phyloP scores from a whole-genome alignment of 2,113 vertebrate species.

The Cisticola juncidis region DNA sequence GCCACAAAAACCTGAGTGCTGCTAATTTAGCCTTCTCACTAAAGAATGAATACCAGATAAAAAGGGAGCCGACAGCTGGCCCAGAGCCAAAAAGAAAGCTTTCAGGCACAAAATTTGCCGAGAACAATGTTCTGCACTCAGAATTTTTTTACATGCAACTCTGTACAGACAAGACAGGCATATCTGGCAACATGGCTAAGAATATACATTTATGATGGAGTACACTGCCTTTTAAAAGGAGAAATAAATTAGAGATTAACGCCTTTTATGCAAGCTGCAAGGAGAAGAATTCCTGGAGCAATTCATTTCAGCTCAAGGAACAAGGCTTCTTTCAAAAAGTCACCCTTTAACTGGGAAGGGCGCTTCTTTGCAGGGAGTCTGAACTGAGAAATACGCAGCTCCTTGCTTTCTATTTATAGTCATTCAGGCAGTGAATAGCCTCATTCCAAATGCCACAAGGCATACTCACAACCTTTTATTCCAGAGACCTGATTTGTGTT shows the following conservation, averaged over 20 bases:
- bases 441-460: constrained; percentile 80
- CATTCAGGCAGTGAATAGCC: constrained; percentile 81
- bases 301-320: constrained; percentile 67
- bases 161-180: neutral
- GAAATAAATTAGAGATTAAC: constrained; percentile 62
- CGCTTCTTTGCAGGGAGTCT: constrained; percentile 58
- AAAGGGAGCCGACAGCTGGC: constrained; percentile 71
- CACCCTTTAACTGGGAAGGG: constrained; percentile 66
- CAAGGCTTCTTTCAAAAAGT: constrained; percentile 72
- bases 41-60: constrained; percentile 69
- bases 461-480: constrained; percentile 75
- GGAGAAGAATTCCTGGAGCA: constrained; percentile 48
- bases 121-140: constrained; percentile 23
- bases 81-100: constrained; percentile 62
- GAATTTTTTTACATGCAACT: neutral
- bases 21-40: constrained; percentile 70
- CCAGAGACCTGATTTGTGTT: constrained; percentile 74
- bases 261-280: constrained; percentile 36
- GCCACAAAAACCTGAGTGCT: constrained; percentile 44
- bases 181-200: neutral
- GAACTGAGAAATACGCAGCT: constrained; percentile 61
- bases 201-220: constrained; percentile 27
- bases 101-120: constrained; percentile 48
- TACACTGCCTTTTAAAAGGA: constrained; percentile 22
- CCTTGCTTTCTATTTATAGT: constrained; percentile 77